These are phyloP conservation scores for Helostoma temminkii DNA, from an alignment of 2,797 vertebrate species.

Conservation along the genomic window DNA sequence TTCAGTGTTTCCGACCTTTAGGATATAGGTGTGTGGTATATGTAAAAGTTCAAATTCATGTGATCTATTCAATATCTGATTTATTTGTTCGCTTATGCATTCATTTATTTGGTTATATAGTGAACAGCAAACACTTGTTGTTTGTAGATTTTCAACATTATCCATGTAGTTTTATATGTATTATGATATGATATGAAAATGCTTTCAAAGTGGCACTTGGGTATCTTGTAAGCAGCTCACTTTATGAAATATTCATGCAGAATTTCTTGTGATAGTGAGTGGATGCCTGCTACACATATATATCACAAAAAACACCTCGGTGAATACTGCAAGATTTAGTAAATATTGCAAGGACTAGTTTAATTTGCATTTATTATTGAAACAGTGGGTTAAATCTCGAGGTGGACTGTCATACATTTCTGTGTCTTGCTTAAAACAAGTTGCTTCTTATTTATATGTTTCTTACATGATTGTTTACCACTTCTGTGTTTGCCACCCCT, in stretches of 20 bases:
- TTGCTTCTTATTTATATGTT: not conserved
- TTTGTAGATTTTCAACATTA: not conserved
- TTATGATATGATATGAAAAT: not conserved
- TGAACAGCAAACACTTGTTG: not conserved
- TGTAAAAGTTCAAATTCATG: not conserved
- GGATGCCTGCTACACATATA: not conserved
- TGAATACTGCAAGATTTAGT: conserved; percentile 7
- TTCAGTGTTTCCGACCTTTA: conserved; percentile 4
- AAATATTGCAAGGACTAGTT: not conserved
- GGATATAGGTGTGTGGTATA: not conserved
- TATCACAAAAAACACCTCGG: not conserved
- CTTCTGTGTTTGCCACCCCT: not conserved
- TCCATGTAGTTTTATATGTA: not conserved
- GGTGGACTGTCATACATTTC: not conserved
- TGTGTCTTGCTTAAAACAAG: conserved; percentile 3
- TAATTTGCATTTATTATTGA: conserved; percentile 15
- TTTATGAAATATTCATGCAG: conserved; percentile 12
- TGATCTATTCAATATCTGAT: not conserved
- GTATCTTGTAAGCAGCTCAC: conserved; percentile 2
- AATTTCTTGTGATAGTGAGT: not conserved
- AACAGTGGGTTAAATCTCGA: not conserved
- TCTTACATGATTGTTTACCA: not conserved
- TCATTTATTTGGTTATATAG: not conserved
- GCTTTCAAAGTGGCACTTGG: not conserved
- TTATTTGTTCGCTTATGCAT: not conserved